Base-by-base conservation (phyloP, 1,140 invertebrate genomes). In the Listronotus bonariensis region DNA sequence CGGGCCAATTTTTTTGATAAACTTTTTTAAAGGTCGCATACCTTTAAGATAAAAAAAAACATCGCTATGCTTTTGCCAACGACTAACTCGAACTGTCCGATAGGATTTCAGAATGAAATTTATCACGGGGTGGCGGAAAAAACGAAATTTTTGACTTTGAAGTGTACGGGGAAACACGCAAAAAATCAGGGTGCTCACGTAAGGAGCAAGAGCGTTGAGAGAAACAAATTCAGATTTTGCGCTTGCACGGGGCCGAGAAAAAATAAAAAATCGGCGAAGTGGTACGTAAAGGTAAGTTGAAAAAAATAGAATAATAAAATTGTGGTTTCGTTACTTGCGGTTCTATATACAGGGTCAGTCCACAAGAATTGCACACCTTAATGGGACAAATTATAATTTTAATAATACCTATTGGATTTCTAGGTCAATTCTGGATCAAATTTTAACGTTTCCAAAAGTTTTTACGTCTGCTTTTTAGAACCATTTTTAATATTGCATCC, bases 271-370 rank as follows among this genome's bases (percentile, higher is more conserved):
- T 75, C 71, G 12, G 69, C 78, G 20, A 80, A 79, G 76, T 81
- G 80, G 80, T 80, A 81, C 63, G 75, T 81, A 17, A 81, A 81
- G 78, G 80, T 81, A 79, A 77, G 77, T 60, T 14, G 43, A 10
- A n/a, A 32, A 57, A 4, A 7, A 5, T 26, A 26, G 5, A 26
- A 26, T 5, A 26, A 26, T 26, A 26, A 26, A 26, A 3, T 26
- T 26, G 5, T 26, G 5, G n/a, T 26, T 26, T 26, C 5, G 20
- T 26, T 26, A 5, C 2, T 26, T 5, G 2, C 5, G 20, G 20
- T 26, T 26, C 20, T 26, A 26, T n/a, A n/a, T n/a, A n/a, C n/a
- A n/a, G n/a, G n/a, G n/a, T n/a, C n/a, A n/a, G n/a, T n/a, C n/a
- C n/a, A n/a, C n/a, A n/a, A n/a, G n/a, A n/a, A n/a, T n/a, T n/a